phyloP scores from a whole-genome alignment of 2,888 invertebrate species.

The Suillia variegata region DNA sequence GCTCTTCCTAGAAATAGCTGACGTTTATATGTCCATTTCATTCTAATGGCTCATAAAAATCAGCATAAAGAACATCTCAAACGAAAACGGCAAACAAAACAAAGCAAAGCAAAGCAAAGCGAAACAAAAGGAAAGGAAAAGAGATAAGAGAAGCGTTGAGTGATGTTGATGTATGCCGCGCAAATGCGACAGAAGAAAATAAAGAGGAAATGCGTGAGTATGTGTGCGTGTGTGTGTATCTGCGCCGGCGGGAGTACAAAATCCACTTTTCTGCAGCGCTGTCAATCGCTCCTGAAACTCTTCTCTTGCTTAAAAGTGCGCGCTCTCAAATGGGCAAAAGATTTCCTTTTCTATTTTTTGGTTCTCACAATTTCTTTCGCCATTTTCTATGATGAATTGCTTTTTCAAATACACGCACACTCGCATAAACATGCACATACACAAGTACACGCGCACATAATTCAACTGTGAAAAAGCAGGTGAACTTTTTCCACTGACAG shows the following conservation, averaged over 20 bases:
- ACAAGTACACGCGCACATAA: conserved; percentile 23
- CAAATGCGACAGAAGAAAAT: not conserved
- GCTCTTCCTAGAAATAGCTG: not conserved
- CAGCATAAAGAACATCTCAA: conserved; percentile 9
- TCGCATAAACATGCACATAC: conserved; percentile 12
- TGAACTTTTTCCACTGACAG: conserved; percentile 36
- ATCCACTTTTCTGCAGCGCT: too few species aligned
- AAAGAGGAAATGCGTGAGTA: not conserved
- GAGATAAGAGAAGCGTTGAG: too few species aligned
- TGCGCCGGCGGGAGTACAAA: too few species aligned
- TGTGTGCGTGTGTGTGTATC: not conserved
- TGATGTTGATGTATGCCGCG: conserved; percentile 3
- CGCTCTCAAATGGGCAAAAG: too few species aligned
- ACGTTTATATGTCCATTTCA: conserved; percentile 13
- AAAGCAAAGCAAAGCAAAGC: not conserved
- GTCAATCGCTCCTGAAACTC: too few species aligned
- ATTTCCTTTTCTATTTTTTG: too few species aligned
- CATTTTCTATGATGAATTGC: conserved; percentile 60
- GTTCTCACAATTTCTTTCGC: conserved; percentile 46
- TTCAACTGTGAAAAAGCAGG: conserved; percentile 37
- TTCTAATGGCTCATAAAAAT: conserved; percentile 18
- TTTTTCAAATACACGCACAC: conserved; percentile 39
- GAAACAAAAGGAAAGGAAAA: too few species aligned
- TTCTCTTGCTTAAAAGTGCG: too few species aligned
- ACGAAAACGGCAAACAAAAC: conserved; percentile 5